Evolutionary conservation across 2,113 vertebrate genomes (phyloP).

Genomic region (Onychostruthus taczanowskii): DNA sequence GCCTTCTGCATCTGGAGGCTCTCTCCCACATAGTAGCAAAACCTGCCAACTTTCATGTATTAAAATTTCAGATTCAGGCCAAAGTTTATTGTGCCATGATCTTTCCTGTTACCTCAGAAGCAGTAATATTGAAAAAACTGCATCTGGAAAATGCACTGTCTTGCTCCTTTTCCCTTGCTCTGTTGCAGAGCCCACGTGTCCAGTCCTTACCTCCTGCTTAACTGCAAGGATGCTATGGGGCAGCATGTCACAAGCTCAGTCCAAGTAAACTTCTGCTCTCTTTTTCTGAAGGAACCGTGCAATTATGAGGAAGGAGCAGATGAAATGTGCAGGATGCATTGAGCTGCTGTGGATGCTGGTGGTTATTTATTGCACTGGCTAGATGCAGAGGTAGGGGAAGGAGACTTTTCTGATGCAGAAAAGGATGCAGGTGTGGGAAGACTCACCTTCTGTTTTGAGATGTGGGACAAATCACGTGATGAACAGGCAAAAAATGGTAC

Average conservation of each 20-base stretch:
- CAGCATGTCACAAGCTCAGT: not conserved
- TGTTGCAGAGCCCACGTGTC: not conserved
- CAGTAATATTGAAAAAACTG: not conserved
- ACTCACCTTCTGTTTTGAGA: not conserved
- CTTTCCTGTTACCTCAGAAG: not conserved
- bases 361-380: not conserved
- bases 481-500: fast-evolving
- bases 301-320: not conserved
- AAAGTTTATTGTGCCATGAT: not conserved
- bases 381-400: not conserved
- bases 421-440: not conserved
- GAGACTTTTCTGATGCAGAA: not conserved
- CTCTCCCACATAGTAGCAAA: not conserved
- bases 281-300: not conserved
- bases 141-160: not conserved
- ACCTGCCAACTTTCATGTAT: not conserved
- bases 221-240: not conserved
- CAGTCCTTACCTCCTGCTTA: not conserved
- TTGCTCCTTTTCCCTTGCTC: not conserved
- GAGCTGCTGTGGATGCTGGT: not conserved
- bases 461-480: not conserved
- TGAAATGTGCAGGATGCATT: not conserved
- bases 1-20: not conserved
- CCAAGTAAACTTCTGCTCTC: not conserved
- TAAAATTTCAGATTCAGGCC: not conserved